Conservation (phyloP, 2,113 vertebrate genomes). For the Pedetes capensis region DNA sequence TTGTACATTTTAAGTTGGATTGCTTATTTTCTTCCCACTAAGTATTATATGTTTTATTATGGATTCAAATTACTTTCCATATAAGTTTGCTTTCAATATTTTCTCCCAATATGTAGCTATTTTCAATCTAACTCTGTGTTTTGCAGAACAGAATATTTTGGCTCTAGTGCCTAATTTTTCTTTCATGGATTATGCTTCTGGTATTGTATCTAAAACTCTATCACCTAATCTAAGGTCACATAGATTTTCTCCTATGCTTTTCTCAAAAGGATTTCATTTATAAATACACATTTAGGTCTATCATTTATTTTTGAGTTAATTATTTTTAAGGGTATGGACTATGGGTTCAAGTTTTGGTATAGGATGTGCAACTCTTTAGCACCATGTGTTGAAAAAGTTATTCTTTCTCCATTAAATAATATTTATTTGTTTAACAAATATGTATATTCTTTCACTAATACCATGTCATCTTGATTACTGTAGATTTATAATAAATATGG, state of each 20-base stretch:
- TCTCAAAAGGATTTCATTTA: neutral
- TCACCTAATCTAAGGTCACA: neutral
- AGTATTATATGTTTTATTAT: neutral
- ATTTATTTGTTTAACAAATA: neutral
- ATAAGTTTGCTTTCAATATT: neutral
- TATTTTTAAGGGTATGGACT: neutral
- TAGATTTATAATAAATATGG: neutral
- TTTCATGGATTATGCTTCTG: neutral
- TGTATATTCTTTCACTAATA: neutral
- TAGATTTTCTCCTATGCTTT: neutral
- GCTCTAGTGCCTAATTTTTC: neutral
- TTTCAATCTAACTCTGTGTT: neutral
- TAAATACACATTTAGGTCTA: neutral
- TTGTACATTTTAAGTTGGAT: neutral
- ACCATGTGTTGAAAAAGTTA: neutral
- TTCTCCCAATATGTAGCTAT: neutral
- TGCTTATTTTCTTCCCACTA: neutral
- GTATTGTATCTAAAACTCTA: neutral
- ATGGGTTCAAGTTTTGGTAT: neutral
- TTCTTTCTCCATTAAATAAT: neutral
- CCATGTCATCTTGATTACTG: neutral
- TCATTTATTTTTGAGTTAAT: neutral
- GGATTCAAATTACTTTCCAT: neutral
- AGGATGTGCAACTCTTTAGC: neutral
- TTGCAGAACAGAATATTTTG: neutral